Conservation (phyloP, 2,888 invertebrate species). For the Synanthedon andrenaeformis region DNA sequence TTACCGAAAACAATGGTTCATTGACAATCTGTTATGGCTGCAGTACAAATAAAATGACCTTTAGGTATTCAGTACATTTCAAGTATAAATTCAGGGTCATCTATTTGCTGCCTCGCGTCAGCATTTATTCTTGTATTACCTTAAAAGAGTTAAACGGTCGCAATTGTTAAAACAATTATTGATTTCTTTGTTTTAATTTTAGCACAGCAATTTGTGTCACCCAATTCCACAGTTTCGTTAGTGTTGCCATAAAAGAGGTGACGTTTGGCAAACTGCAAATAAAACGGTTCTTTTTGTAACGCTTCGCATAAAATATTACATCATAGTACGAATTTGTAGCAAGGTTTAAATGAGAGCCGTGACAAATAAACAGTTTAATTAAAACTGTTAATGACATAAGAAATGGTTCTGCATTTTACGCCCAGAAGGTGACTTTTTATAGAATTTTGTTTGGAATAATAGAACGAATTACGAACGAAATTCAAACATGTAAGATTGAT, state of each 20-base stretch:
- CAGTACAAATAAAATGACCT: conserved; percentile 1
- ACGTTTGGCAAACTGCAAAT: neutral
- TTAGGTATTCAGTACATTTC: neutral
- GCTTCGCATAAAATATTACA: too few relatives aligned
- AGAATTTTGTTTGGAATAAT: too few relatives aligned
- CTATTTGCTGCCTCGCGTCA: conserved; percentile 2
- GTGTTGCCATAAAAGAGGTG: neutral
- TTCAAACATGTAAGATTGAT: too few relatives aligned
- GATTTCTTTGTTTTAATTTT: neutral
- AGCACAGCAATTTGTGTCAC: neutral
- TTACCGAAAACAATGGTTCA: conserved; percentile 35
- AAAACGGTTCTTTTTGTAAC: neutral
- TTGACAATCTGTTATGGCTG: conserved; percentile 20
- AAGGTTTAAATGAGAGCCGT: too few relatives aligned
- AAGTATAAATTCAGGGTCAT: conserved; percentile 1
- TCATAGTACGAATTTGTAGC: too few relatives aligned
- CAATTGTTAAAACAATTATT: too few relatives aligned
- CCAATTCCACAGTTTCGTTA: neutral
- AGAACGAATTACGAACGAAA: too few relatives aligned
- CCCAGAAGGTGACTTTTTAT: too few relatives aligned
- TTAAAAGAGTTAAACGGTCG: neutral
- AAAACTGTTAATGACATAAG: too few relatives aligned
- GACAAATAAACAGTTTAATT: too few relatives aligned
- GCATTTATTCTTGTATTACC: neutral
- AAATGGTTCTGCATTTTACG: too few relatives aligned